Evolutionary conservation across 2,113 vertebrate genomes (phyloP).

Genomic region (Larimichthys polyactis): DNA sequence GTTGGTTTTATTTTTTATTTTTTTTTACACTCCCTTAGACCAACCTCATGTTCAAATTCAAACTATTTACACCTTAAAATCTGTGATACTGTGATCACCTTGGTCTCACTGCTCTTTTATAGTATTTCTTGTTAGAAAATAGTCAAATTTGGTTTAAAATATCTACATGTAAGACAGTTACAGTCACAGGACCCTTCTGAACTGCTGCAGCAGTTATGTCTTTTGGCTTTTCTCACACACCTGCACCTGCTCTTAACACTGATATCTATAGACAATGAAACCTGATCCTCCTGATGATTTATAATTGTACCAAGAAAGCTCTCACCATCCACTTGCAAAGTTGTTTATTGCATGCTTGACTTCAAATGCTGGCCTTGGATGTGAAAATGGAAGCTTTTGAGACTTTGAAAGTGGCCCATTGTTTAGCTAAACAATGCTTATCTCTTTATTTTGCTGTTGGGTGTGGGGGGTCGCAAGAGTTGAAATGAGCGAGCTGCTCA

Average conservation of each 20-base stretch:
- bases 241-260: constrained; percentile 46
- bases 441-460: constrained; percentile 81
- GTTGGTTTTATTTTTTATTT: constrained; percentile 76
- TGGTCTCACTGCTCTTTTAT: not conserved
- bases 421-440: constrained; percentile 87
- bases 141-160: not conserved
- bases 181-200: not conserved
- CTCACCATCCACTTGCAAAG: constrained; percentile 43
- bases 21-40: not conserved
- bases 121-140: not conserved
- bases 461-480: constrained; percentile 47
- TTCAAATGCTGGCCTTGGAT: constrained; percentile 74
- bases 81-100: not conserved
- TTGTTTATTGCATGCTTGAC: constrained; percentile 66
- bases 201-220: too few species aligned
- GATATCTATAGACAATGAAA: constrained; percentile 31
- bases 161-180: not conserved
- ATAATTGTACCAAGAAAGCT: constrained; percentile 31
- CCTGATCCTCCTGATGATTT: constrained; percentile 16
- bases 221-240: not conserved
- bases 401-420: constrained; percentile 84
- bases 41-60: not conserved
- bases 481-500: constrained; percentile 63
- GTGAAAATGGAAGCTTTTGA: constrained; percentile 75
- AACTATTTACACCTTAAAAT: not conserved